Percentiles rank a stretch among this genome's conserved stretches.
phyloP scores from a whole-genome alignment of 1,140 invertebrate species.

The Drosophila athabasca region DNA sequence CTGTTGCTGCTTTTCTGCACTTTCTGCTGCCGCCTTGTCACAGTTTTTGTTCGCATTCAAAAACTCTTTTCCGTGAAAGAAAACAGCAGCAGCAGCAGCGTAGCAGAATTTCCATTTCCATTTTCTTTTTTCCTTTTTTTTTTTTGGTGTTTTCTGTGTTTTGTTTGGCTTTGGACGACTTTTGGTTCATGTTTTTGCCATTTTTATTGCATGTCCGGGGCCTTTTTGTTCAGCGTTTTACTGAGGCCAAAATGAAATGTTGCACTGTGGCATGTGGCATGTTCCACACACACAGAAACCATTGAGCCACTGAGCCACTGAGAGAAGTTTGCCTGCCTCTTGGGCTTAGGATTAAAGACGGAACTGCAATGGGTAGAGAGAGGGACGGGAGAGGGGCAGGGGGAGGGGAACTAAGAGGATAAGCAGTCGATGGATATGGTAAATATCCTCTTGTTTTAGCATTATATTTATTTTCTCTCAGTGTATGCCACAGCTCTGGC shows the following conservation, averaged over 20 bases:
- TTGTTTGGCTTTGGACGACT: constrained; percentile 18
- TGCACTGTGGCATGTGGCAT: constrained; percentile 61
- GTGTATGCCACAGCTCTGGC: not conserved
- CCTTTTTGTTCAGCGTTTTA: constrained; percentile 72
- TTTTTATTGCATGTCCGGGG: constrained; percentile 70
- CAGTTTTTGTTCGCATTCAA: constrained; percentile 33
- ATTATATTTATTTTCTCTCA: not conserved
- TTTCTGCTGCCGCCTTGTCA: constrained; percentile 39
- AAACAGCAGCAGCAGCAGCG: constrained; percentile 34
- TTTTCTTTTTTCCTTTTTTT: constrained; percentile 9
- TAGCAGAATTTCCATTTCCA: constrained; percentile 14
- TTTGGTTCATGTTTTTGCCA: constrained; percentile 40
- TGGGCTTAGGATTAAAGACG: too few relatives aligned
- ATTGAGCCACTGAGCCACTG: constrained; percentile 8
- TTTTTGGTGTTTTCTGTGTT: constrained; percentile 11
- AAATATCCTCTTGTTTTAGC: too few relatives aligned
- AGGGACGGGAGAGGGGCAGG: too few relatives aligned
- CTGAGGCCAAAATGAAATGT: constrained; percentile 63
- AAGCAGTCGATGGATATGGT: too few relatives aligned
- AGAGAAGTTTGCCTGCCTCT: not conserved
- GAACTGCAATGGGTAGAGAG: too few relatives aligned
- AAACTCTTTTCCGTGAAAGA: constrained; percentile 6
- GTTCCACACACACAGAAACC: constrained; percentile 55
- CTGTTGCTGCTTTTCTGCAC: constrained; percentile 1
- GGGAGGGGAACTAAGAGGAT: too few relatives aligned